Evolutionary conservation across 2,888 invertebrate genomes (phyloP).

Genomic region (Platycheirus albimanus): DNA sequence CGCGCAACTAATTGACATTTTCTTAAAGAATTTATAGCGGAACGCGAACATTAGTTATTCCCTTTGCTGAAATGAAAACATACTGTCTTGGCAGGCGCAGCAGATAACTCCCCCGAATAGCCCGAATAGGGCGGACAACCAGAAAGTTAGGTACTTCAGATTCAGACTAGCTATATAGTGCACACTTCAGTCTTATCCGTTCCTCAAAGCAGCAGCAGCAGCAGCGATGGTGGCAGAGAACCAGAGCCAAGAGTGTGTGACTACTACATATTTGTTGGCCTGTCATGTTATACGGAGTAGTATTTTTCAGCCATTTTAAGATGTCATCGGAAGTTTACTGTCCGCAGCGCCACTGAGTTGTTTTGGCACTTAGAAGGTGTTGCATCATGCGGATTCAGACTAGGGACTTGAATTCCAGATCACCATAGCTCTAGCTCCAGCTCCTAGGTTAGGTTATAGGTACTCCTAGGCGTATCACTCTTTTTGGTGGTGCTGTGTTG

Average conservation of each 20-base stretch:
- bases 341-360: conserved; percentile 60
- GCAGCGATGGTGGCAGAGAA: no score
- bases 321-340: conserved; percentile 73
- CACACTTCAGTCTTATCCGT: no score
- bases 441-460: no score
- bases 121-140: conserved; percentile 71
- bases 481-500: conserved; percentile 48
- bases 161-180: no score
- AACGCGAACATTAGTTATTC: conserved; percentile 82
- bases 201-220: conserved; percentile 23
- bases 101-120: conserved; percentile 73
- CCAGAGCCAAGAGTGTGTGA: conserved; percentile 20
- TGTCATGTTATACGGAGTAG: conserved; percentile 13
- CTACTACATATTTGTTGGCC: conserved; percentile 60
- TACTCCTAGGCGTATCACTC: conserved; percentile 40
- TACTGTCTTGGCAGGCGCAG: conserved; percentile 63
- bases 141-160: no score
- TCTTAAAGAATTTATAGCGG: conserved; percentile 82
- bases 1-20: conserved; percentile 82
- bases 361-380: conserved; percentile 62
- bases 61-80: conserved; percentile 81
- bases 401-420: no score
- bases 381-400: conserved; percentile 22
- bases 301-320: conserved; percentile 51
- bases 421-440: neutral